Base-by-base conservation (phyloP, 2,113 vertebrate genomes). In the Forbesichthys agassizii region DNA sequence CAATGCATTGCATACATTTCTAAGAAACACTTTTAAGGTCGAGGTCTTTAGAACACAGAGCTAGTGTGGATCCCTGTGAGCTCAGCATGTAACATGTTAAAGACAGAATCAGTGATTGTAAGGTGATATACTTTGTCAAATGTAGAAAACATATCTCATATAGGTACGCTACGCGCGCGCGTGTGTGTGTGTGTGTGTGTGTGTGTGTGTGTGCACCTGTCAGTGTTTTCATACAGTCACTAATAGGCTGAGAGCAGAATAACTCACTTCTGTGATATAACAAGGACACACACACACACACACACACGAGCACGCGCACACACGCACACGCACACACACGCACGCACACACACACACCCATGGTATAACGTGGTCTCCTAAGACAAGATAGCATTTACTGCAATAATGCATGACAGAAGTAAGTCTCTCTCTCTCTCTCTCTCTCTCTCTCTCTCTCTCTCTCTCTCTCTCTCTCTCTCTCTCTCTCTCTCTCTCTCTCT, bases 381-480 rank as follows among this genome's bases (percentile, higher is more conserved):
- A 88, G 84, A 78, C 84, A 82, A 80, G 79, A 84, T 89, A 88
- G 83, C 84, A 91, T 91, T 88, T 73, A 61, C 78, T 47, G 75
- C 84, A 90, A 90, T 93, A 93, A 93, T 92, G 90, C 88, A 83
- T 92, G 91, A 89, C 92, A 93, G 91, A 93, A 93, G 92, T 92
- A 91, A 72, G 74, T 91, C 76, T 4, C 80, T n/a, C 79, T 54
- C 69, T 83, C 52, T 48, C 65, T 54, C 52, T 61, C 46, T 59
- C 68, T 48, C 9, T 63, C 9, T 58, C 63, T 36, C 47, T 49
- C 48, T 65, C 42, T 16, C 20, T 61, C 48, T 48, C 36, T 57
- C 64, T 51, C n/a, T 91, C 76, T 4, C 80, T n/a, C 79, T 54
- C 69, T 83, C 52, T 48, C 65, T 54, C 52, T 61, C 46, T 66